Evolutionary conservation across 1,140 invertebrate genomes (phyloP), one percentile per base, ranked within the genome.

Genomic region (Lysiphlebus fabarum): DNA sequence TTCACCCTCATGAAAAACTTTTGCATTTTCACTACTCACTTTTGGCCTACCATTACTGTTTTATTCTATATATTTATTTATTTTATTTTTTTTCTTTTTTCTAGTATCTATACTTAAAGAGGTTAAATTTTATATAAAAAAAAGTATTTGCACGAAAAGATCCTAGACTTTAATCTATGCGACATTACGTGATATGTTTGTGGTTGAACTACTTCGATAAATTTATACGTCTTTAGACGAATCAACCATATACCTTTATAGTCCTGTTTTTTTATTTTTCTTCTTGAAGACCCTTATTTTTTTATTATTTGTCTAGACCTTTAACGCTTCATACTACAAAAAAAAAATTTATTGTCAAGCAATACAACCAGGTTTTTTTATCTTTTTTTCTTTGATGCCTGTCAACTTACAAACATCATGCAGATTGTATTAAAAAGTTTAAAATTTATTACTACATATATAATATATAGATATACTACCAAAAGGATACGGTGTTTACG

Each of bases 171-270:
- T 73, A 73, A 73, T 73, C 71, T 72, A 67, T 63, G 64, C 63
- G 34, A 68, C 63, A 67, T 62, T 70, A 70, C 68, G 71, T 71
- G 70, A 73, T 67, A 64, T 70, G 67, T 70, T 71, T 73, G 68
- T 66, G 66, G 64, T 68, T 58, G 53, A 55, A 49, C 60, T 47
- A 65, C 14, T 5, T 26, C 17, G 17, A 26, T 26, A 26, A 26
- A 26, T 26, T 26, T 26, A 26, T 26, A 26, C 17, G 17, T 26
- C 17, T 67, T 62, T 65, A 26, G 17, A 26, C 17, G 17, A 26
- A 48, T 9, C 44, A 54, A 56, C 59, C 62, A 58, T 61, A 65
- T 65, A 62, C 65, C 57, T 61, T 59, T 56, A 62, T 41, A 42
- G 43, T 34, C 33, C 43, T 49, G n/a, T 37, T 14, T 37, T 47